phyloP scores from a whole-genome alignment of 2,888 invertebrate species.

The Spisula subtruncata region DNA sequence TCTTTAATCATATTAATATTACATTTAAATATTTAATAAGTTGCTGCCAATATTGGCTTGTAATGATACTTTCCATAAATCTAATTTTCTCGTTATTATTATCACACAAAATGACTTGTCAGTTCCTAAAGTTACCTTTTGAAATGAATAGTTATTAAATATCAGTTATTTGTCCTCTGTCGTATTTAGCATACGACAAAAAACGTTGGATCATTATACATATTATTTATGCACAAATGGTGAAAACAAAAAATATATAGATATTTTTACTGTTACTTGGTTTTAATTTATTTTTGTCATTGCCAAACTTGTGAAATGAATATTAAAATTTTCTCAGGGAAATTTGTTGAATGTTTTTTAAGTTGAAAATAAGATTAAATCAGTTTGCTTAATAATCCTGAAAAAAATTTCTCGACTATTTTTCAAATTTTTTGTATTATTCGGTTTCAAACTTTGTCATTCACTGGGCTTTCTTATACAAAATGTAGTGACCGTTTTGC shows the following conservation, averaged over 20 bases:
- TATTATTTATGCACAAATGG: neutral
- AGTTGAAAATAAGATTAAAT: slow-evolving; percentile 37
- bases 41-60: neutral
- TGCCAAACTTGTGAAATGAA: neutral
- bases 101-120: neutral
- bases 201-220: neutral
- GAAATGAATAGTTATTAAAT: slow-evolving; percentile 18
- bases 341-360: slow-evolving; percentile 33
- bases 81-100: neutral
- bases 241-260: neutral
- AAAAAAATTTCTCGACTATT: neutral
- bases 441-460: slow-evolving; percentile 18
- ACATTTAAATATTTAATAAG: neutral
- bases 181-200: neutral
- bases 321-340: slow-evolving; percentile 20
- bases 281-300: slow-evolving; percentile 2
- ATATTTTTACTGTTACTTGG: neutral
- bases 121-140: slow-evolving; percentile 17
- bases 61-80: neutral
- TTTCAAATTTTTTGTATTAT: slow-evolving; percentile 30
- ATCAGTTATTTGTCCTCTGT: neutral
- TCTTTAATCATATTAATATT: slow-evolving; percentile 1
- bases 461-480: slow-evolving; percentile 23
- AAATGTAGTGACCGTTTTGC: slow-evolving; percentile 11
- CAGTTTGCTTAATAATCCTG: neutral